phyloP scores from a whole-genome alignment of 2,888 invertebrate genomes.

The Hybos culiciformis region DNA sequence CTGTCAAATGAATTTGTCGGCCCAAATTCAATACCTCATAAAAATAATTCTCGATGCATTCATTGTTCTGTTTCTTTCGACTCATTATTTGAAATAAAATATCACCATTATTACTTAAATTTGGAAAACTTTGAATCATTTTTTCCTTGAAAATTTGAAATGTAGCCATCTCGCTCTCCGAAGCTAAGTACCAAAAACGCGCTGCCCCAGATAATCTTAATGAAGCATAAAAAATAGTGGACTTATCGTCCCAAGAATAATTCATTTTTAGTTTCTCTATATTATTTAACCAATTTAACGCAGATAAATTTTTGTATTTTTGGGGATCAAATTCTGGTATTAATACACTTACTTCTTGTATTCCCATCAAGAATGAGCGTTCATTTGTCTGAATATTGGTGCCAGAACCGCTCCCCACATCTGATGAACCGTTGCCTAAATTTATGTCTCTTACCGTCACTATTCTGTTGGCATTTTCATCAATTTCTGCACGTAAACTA shows the following conservation, averaged over 20 bases:
- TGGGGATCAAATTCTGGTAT: conserved; percentile 1
- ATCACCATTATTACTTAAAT: background rate
- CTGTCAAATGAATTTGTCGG: background rate
- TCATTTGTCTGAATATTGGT: too few relatives aligned
- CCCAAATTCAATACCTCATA: background rate
- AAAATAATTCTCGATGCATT: background rate
- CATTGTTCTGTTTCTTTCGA: background rate
- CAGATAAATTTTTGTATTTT: background rate
- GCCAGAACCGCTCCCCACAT: too few relatives aligned
- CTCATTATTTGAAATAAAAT: background rate
- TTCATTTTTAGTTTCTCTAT: background rate
- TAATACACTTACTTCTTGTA: conserved; percentile 1
- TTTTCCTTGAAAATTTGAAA: background rate
- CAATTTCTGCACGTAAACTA: too few relatives aligned
- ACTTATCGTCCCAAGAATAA: background rate
- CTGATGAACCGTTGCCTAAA: too few relatives aligned
- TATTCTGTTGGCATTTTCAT: too few relatives aligned
- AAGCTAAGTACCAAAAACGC: background rate
- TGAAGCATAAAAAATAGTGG: conserved; percentile 3
- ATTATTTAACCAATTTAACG: background rate
- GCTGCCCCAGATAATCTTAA: conserved; percentile 1
- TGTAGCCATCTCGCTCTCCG: background rate
- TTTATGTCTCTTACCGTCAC: too few relatives aligned
- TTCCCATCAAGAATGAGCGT: background rate
- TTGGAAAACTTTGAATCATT: background rate